These are phyloP conservation scores for Heliangelus exortis DNA, from an alignment of 2,797 vertebrate species.

Conservation along the genomic window DNA sequence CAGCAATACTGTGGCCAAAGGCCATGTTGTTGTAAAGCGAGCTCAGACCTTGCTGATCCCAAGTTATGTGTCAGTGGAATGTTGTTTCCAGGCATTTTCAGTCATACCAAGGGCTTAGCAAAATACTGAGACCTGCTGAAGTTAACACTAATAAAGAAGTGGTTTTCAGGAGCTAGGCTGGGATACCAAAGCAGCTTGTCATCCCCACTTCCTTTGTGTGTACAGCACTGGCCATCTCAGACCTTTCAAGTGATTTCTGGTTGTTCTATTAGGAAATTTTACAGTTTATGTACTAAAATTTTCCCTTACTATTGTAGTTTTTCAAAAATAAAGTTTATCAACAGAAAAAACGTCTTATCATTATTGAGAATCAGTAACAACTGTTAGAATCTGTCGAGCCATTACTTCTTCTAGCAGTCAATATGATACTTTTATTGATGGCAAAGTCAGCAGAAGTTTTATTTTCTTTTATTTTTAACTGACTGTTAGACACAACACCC, in stretches of 20 bases:
- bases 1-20: not conserved
- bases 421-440: not conserved
- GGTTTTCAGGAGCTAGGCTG: not conserved
- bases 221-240: not conserved
- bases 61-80: not conserved
- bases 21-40: not conserved
- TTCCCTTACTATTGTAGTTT: not conserved
- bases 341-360: not conserved
- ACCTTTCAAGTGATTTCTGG: not conserved
- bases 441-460: not conserved
- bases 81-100: conserved; percentile 23
- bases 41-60: not conserved
- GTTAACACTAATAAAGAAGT: not conserved
- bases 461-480: conserved; percentile 10
- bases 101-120: not conserved
- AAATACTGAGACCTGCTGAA: conserved; percentile 6
- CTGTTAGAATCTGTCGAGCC: not conserved
- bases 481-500: not conserved
- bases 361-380: not conserved
- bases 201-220: not conserved
- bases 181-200: not conserved
- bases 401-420: not conserved
- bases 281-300: not conserved
- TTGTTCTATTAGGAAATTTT: not conserved
- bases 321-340: not conserved